Base-by-base conservation (phyloP, 2,797 vertebrate genomes). In the Neosilurus hyrtlii region DNA sequence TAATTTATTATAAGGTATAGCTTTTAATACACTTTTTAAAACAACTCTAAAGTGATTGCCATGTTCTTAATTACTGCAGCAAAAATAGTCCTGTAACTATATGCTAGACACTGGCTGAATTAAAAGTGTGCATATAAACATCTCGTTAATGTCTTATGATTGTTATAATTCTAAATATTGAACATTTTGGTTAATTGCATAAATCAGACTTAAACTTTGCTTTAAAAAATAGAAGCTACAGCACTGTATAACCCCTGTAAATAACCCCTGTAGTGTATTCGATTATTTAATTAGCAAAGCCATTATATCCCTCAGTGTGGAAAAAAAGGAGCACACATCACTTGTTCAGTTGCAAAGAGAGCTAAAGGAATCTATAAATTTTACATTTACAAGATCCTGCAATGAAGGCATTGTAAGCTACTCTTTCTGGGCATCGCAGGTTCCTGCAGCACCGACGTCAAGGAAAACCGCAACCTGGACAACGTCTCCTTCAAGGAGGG, bases 301-400 rank as follows among this genome's bases (percentile, higher is more conserved):
- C 74, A 49, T 49, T 62, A n/a, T 76, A 79, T 85, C 54, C 83
- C 77, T 89, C 89, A 86, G 79, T 52, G 78, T 70, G 54, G 82
- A 57, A 89, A 43, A 88, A 87, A 89, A 89, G 92, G 91, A 96
- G 95, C 96, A 97, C 97, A 97, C 96, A 97, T 96, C 96, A 97
- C 96, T 96, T 94, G 91, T 94, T 97, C 96, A 94, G 95, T 96
- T 96, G 94, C 97, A 99, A 97, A 98, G 97, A 94, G 92, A 95
- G 95, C 96, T 97, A 95, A 97, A 97, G 96, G 97, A 97, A 98
- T 97, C 96, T 96, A 96, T 98, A 97, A 98, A 99, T 99, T 99
- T 99, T 99, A 93, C 97, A 98, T 99, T 99, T 99, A 99, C 98
- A 99, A 99, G 98, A 93, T 98, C 97, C 98, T 98, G 96, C 97